phyloP scores from a whole-genome alignment of 2,113 vertebrate species.

The Bufo gargarizans region DNA sequence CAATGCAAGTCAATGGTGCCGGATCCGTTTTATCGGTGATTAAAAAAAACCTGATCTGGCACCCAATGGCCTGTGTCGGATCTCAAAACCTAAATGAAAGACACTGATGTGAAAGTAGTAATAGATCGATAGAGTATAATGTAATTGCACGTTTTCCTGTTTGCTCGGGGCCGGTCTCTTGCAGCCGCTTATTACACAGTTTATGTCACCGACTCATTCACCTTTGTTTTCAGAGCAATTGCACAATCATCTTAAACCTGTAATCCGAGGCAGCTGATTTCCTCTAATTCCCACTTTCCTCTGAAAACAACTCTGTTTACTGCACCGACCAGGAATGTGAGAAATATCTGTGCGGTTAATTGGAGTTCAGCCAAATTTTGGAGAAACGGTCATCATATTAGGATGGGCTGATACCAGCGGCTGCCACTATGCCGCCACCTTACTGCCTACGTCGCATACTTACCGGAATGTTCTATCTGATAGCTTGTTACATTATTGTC shows the following conservation, averaged over 20 bases:
- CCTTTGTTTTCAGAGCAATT: slow-evolving; percentile 19
- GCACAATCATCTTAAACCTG: slow-evolving; percentile 22
- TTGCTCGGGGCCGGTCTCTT: too few species aligned
- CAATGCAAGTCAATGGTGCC: too few species aligned
- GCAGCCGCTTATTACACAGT: background rate
- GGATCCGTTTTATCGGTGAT: too few species aligned
- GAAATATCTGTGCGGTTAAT: background rate
- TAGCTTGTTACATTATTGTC: too few species aligned
- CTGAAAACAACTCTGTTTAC: slow-evolving; percentile 17
- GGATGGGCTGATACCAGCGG: background rate
- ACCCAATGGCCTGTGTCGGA: too few species aligned
- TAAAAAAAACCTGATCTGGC: too few species aligned
- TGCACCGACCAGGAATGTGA: background rate
- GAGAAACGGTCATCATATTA: background rate
- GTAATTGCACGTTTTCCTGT: too few species aligned
- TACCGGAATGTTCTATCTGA: too few species aligned
- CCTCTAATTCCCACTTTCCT: slow-evolving; percentile 5
- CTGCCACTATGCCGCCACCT: too few species aligned
- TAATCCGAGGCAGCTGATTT: slow-evolving; percentile 38
- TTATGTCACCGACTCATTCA: background rate
- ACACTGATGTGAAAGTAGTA: too few species aligned
- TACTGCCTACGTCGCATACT: background rate
- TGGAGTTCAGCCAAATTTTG: background rate
- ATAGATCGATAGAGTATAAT: too few species aligned
- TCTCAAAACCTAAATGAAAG: too few species aligned